Percentiles rank a stretch among this genome's conserved stretches.
These are phyloP conservation scores for Altica lythri DNA, from an alignment of 2,888 invertebrate genomes.

Conservation along the genomic window DNA sequence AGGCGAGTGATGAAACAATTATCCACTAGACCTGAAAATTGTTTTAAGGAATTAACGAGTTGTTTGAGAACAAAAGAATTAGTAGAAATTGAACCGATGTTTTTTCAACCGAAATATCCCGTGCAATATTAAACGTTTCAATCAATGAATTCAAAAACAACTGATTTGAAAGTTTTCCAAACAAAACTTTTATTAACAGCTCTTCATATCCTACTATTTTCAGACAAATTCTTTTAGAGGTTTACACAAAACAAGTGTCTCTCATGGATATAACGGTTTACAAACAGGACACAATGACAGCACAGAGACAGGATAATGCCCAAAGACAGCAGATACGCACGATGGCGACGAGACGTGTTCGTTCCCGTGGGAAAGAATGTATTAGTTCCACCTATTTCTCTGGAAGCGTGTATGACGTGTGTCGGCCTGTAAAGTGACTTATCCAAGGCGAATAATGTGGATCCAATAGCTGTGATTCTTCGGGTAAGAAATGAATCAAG, in stretches of 20 bases:
- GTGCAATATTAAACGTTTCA: no score
- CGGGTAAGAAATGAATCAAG: no score
- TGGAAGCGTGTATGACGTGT: slow-evolving; percentile 2
- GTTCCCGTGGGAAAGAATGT: slow-evolving; percentile 14
- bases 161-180: no score
- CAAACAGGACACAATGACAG: background rate
- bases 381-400: slow-evolving; percentile 13
- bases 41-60: slow-evolving; percentile 16
- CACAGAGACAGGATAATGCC: slow-evolving; percentile 11
- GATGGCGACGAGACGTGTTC: slow-evolving; percentile 1
- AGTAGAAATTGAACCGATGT: background rate
- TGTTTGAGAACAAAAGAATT: slow-evolving; percentile 1
- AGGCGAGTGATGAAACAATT: slow-evolving; percentile 12
- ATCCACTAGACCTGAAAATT: slow-evolving; percentile 15
- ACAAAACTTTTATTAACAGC: no score
- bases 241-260: background rate
- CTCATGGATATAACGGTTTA: background rate
- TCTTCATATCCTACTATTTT: no score
- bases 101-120: background rate
- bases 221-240: background rate
- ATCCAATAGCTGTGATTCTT: no score
- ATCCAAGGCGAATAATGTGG: no score
- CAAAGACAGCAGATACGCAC: slow-evolving; percentile 9
- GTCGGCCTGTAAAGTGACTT: slow-evolving; percentile 9
- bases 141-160: no score